Percentiles rank a stretch among this genome's conserved stretches.
These are phyloP conservation scores for Genyomyrus donnyi DNA, from an alignment of 2,113 vertebrate genomes.

Conservation along the genomic window DNA sequence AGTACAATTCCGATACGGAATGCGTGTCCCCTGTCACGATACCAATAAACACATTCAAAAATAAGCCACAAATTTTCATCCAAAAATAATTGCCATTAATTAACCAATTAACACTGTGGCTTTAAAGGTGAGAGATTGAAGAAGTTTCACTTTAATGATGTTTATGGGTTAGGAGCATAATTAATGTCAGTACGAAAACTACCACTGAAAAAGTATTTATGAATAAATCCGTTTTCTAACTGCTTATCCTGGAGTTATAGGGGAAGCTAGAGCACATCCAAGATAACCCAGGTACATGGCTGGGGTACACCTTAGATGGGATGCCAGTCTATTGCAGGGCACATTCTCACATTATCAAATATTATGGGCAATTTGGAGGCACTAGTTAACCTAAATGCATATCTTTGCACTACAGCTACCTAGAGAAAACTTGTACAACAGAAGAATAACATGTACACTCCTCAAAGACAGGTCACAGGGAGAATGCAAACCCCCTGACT, in stretches of 20 bases:
- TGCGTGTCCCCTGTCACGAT: not conserved
- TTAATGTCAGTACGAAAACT: not conserved
- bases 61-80: not conserved
- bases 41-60: not conserved
- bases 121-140: not conserved
- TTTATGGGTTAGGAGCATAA: not conserved
- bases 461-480: not conserved
- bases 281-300: not conserved
- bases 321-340: not conserved
- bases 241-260: not conserved
- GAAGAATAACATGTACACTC: not conserved
- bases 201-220: not conserved
- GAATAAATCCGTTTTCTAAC: not conserved
- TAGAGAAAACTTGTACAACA: not conserved
- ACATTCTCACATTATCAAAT: not conserved
- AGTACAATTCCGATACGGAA: not conserved
- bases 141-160: not conserved
- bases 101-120: not conserved
- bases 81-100: not conserved
- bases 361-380: not conserved
- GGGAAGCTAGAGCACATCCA: not conserved
- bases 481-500: not conserved
- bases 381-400: not conserved
- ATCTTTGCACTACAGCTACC: not conserved
- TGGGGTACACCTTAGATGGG: not conserved